These are phyloP conservation scores for Leptopilina boulardi DNA, from an alignment of 1,140 invertebrate genomes.

Conservation along the genomic window DNA sequence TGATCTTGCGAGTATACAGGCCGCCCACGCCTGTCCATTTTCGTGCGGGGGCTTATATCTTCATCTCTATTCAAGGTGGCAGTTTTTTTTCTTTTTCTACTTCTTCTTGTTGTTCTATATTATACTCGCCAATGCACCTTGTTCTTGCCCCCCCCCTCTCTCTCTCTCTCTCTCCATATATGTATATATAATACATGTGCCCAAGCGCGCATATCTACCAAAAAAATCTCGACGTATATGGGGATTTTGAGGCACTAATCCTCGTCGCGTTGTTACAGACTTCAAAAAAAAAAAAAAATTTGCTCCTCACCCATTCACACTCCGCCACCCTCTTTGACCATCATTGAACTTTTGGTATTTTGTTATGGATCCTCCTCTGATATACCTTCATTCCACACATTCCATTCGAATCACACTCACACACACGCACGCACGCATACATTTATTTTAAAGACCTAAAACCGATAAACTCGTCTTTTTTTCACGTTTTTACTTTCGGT, in stretches of 20 bases:
- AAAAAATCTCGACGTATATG: conserved; percentile 54
- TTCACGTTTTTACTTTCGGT: neutral
- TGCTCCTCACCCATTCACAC: neutral
- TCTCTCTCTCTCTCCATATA: no score
- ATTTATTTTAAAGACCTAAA: neutral
- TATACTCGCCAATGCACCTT: conserved; percentile 23
- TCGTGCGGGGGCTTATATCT: conserved; percentile 57
- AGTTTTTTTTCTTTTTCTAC: conserved; percentile 53
- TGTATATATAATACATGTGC: no score
- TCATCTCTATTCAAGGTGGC: conserved; percentile 64
- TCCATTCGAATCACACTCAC: neutral
- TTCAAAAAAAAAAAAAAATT: conserved; percentile 25
- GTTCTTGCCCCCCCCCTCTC: conserved; percentile 6
- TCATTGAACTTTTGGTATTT: neutral
- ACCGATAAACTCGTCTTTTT: neutral
- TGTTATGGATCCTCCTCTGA: neutral
- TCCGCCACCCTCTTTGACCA: neutral
- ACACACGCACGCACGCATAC: no score
- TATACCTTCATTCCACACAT: conserved; percentile 12
- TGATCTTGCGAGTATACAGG: conserved; percentile 64
- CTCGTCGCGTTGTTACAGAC: conserved; percentile 46
- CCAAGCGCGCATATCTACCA: conserved; percentile 42
- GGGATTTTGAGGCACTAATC: conserved; percentile 55
- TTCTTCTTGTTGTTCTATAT: conserved; percentile 46
- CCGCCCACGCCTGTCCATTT: conserved; percentile 63